phyloP scores from a whole-genome alignment of 2,797 vertebrate species.

The Sarcophilus harrisii region DNA sequence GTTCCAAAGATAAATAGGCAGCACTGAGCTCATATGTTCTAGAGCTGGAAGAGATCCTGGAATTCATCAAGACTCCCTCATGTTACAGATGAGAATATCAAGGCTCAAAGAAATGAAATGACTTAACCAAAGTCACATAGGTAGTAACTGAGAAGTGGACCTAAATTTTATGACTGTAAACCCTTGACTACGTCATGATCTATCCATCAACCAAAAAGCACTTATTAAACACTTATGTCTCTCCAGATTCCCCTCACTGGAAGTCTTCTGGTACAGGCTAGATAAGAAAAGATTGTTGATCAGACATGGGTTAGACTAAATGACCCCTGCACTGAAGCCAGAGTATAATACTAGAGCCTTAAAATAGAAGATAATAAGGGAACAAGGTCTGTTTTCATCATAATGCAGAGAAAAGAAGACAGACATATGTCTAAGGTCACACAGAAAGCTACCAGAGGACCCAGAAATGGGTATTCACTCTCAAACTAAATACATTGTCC shows the following conservation, averaged over 20 bases:
- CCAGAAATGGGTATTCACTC: not conserved
- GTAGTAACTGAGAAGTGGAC: not conserved
- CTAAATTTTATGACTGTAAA: not conserved
- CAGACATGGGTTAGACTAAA: not conserved
- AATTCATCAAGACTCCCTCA: not conserved
- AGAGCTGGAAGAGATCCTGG: not conserved
- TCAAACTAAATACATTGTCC: not conserved
- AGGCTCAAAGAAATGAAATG: not conserved
- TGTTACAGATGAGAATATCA: not conserved
- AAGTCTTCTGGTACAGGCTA: not conserved
- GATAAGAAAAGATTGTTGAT: not conserved
- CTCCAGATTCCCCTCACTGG: not conserved
- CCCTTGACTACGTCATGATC: not conserved
- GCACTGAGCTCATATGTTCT: not conserved
- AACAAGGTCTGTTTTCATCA: not conserved
- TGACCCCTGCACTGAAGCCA: not conserved
- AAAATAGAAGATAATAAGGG: not conserved
- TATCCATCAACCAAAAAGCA: not conserved
- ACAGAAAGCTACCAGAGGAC: not conserved
- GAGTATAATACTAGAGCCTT: not conserved
- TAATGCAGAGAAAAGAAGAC: not conserved
- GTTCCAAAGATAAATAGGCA: not conserved
- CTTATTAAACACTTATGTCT: not conserved
- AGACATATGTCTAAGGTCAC: not conserved
- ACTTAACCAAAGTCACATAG: not conserved